phyloP scores from a whole-genome alignment of 2,888 invertebrate species.

The Parnassius orleans region DNA sequence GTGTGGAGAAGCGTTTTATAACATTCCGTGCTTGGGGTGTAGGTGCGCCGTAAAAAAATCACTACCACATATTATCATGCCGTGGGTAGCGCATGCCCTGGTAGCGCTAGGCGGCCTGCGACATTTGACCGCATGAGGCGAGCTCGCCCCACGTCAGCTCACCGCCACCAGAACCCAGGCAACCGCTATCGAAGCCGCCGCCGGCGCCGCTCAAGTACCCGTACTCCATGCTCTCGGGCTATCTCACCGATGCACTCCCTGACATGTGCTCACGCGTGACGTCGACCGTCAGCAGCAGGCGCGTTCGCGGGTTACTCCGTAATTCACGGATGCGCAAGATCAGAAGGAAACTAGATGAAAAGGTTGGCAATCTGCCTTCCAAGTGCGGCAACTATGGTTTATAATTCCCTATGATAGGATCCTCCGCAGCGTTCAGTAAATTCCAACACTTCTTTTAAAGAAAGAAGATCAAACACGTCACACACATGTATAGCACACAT shows the following conservation, averaged over 20 bases:
- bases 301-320: constrained; percentile 52
- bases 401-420: too few relatives aligned
- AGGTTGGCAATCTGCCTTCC: too few relatives aligned
- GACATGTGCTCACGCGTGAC: constrained; percentile 49
- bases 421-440: too few relatives aligned
- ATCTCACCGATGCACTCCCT: constrained; percentile 79
- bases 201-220: constrained; percentile 75
- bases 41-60: too few relatives aligned
- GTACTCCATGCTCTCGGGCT: constrained; percentile 70
- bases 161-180: constrained; percentile 80
- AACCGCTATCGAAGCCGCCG: constrained; percentile 71
- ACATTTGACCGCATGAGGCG: constrained; percentile 94
- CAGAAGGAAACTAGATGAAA: too few relatives aligned
- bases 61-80: too few relatives aligned
- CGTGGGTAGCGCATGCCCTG: constrained; percentile 83
- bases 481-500: too few relatives aligned
- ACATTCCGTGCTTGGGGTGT: too few relatives aligned
- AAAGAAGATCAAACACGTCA: too few relatives aligned
- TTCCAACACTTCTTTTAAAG: too few relatives aligned
- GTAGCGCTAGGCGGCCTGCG: constrained; percentile 89
- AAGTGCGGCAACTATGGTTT: too few relatives aligned
- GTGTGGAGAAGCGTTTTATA: too few relatives aligned
- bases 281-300: constrained; percentile 50
- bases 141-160: constrained; percentile 91
- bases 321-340: constrained; percentile 38